Percentiles rank a stretch among this genome's conserved stretches.
phyloP scores from a whole-genome alignment of 2,888 invertebrate genomes.

The Chloroclystis v-ata region DNA sequence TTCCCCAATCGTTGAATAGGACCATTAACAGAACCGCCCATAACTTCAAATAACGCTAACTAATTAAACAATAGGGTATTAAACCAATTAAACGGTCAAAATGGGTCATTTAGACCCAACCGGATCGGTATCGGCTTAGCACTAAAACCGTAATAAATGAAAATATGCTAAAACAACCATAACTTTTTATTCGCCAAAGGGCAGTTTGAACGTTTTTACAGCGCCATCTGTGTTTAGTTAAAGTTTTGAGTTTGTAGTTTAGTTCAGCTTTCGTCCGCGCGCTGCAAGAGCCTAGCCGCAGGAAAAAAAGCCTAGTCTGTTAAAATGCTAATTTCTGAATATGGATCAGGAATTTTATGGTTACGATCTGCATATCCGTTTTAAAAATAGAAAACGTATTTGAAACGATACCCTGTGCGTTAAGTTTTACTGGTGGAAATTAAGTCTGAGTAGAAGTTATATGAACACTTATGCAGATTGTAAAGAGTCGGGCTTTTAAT shows the following conservation, averaged over 20 bases:
- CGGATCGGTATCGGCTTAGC: slow-evolving; percentile 28
- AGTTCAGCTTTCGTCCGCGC: slow-evolving; percentile 44
- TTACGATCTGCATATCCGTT: slow-evolving; percentile 25
- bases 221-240: slow-evolving; percentile 54
- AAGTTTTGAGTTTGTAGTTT: slow-evolving; percentile 43
- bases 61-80: slow-evolving; percentile 50
- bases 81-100: slow-evolving; percentile 35
- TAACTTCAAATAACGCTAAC: slow-evolving; percentile 31
- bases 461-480: neutral
- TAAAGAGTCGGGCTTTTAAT: neutral
- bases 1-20: slow-evolving; percentile 46
- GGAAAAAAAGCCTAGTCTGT: slow-evolving; percentile 17
- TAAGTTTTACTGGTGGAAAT: too few species aligned
- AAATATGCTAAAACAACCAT: slow-evolving; percentile 48
- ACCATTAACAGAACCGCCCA: slow-evolving; percentile 43
- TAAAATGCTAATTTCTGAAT: slow-evolving; percentile 35
- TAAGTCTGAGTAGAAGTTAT: too few species aligned
- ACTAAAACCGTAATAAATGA: slow-evolving; percentile 49
- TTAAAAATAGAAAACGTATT: slow-evolving; percentile 24
- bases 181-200: slow-evolving; percentile 48
- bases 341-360: slow-evolving; percentile 27
- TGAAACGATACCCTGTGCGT: slow-evolving; percentile 11
- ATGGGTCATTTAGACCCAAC: slow-evolving; percentile 39
- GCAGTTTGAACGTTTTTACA: slow-evolving; percentile 38
- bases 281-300: slow-evolving; percentile 38